Evolutionary conservation across 2,797 vertebrate species (phyloP), one percentile per base, ranked within the genome.

Genomic region (Ciconia nigra): DNA sequence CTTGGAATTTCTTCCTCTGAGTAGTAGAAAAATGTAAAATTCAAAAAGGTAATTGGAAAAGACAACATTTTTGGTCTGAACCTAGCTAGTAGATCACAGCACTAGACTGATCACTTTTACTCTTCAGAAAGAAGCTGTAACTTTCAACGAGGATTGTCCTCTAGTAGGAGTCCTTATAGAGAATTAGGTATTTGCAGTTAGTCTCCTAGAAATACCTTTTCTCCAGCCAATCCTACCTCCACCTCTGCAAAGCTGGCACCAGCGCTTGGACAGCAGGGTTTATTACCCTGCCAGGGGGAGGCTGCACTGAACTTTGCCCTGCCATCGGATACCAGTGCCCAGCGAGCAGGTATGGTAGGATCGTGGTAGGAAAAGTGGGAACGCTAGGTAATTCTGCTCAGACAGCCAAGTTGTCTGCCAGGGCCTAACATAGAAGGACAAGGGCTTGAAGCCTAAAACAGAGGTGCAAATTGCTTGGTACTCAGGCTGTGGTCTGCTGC

Each of bases 381-480:
- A 90, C 87, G 78, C 86, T 89, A 90, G 89, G 76, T 94, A 96
- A 94, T 88, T 89, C 91, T 91, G 65, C 51, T 88, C 91, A 96
- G 93, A 92, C 76, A 91, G 82, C 82, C 85, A 91, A 81, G 77
- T 29, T 63, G 83, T 87, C 90, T 97, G 93, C 94, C 91, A 94
- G 61, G 51, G 76, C 90, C 95, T 62, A 74, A 95, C 94, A 90
- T 79, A 93, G 73, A 91, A 93, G 42, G 85, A 58, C 11, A 14
- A 95, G 83, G 90, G 85, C 91, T 79, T 63, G 80, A 93, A 95
- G 83, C 73, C 93, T 74, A 93, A 96, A 97, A 90, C 80, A 94
- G 94, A 96, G 87, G 94, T 93, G 95, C 58, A 95, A 95, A 96
- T 94, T 96, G 90, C 85, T 82, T 93, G 94, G 88, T 95, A 91